Base-by-base conservation (phyloP, 2,888 invertebrate genomes). In the Sipha maydis region DNA sequence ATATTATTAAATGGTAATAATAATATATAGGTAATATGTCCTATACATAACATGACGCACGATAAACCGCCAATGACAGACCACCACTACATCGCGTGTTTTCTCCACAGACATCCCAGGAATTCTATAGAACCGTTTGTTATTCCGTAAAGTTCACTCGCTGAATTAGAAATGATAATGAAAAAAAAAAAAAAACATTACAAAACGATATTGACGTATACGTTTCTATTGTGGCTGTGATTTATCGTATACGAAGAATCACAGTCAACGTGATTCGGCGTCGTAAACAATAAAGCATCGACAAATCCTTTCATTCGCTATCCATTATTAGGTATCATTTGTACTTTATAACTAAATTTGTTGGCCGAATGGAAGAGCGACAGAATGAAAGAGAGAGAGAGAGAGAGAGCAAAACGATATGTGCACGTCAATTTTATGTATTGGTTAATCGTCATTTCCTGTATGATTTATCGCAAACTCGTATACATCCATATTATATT, bases 221-320 rank as follows among this genome's bases (percentile, higher is more conserved):
- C 85, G 85, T 76, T 85, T 85, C 85, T 85, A 77, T 85, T 85
- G 77, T 77, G 85, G 69, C 78, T 19, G 75, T 76, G 84, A 84
- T 76, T 84, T 84, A 84, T 76, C n/a, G 83, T 67, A 56, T 3
- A 11, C 38, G 38, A 21, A 5, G 34, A 34, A 1, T 21, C 4
- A 21, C 8, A 19, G 34, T 8, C 71, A 21, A 73, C 73, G 38
- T 73, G 73, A 38, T 73, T 82, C 82, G 82, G 28, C 28, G 48
- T 69, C 82, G 82, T 71, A 69, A 71, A 67, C 67, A 82, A 82
- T 69, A 82, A 82, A 82, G 48, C 69, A 21, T 69, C 80, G n/a
- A 67, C 38, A 69, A 69, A 82, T 67, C 69, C 31, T 67, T 80
- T 67, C 82, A 25, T 48, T 21, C 69, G n/a, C 69, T 82, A 25